Evolutionary conservation across 2,797 vertebrate genomes (phyloP), one percentile per base, ranked within the genome.

Genomic region (Microtus californicus): DNA sequence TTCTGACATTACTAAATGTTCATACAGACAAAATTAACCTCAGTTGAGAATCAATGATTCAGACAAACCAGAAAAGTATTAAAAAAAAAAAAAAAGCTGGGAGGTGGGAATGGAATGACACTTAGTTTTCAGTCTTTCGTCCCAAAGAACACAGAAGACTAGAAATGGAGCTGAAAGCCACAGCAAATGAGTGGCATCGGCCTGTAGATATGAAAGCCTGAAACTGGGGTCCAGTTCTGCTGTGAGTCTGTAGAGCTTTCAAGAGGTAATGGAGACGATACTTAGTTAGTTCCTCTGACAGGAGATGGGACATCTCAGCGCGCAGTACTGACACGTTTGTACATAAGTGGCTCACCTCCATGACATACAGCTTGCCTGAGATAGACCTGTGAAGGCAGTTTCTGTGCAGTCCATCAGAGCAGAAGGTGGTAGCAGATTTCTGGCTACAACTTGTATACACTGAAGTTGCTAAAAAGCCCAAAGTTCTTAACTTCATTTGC

Each of bases 401-500:
- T 29, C 27, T 21, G 0, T 48, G 0, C 13, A 34, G 31, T 4
- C 15, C 48, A 1, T 87, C 69, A 59, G 74, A 48, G 73, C 15
- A 34, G 61, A 14, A 51, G 34, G 45, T 54, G 1, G 9, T 13
- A 40, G 45, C 74, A 74, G 25, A 69, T 34, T 93, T 67, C 77
- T 54, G 29, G 14, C 61, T 37, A 79, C 69, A 76, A 6, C 10
- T 27, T 80, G 13, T 80, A 13, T 23, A 17, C 61, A 17, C 1
- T 69, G 34, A 65, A 67, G 48, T 91, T 92, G 29, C 71, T 61
- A 19, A 54, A 54, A 91, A 87, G 3, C 10, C 56, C 45, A 31
- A 67, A 65, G 61, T 92, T 85, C 67, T 31, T 71, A 95, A 92
- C 67, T 82, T 87, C 11, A 83, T 91, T 87, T 37, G 51, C 15